Conservation (phyloP, 92 coral and sea anemone genomes). For the Blastomussa wellsi region DNA sequence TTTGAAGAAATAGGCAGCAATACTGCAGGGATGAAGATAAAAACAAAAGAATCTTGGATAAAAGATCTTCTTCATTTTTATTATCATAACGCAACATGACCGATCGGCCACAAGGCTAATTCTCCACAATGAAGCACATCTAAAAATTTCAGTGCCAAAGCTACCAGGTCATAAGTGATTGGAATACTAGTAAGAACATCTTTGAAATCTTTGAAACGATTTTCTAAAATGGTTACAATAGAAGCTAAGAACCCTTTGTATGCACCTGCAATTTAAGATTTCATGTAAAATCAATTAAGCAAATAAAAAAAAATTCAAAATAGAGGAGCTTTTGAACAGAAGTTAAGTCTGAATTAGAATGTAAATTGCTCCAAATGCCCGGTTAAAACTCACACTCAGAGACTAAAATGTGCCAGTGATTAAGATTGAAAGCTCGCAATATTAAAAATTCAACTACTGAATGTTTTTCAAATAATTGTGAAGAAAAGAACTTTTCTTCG, state of each 20-base stretch:
- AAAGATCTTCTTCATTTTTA: background rate
- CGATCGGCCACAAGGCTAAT: background rate
- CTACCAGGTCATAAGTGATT: no score
- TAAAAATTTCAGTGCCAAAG: background rate
- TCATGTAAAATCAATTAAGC: background rate
- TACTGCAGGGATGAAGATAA: background rate
- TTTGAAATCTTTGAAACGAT: background rate
- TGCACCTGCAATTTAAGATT: slow-evolving; percentile 12
- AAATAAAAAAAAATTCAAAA: slow-evolving; percentile 20
- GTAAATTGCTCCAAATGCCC: slow-evolving; percentile 1
- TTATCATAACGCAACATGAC: background rate
- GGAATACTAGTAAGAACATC: background rate
- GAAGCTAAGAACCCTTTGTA: slow-evolving; percentile 6
- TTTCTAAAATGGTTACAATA: background rate
- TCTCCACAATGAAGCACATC: background rate
- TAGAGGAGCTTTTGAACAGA: background rate
- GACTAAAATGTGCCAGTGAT: slow-evolving; percentile 14
- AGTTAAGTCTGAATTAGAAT: background rate
- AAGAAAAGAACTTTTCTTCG: background rate
- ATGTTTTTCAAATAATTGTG: background rate
- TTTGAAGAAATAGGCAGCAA: background rate
- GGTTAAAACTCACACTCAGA: background rate
- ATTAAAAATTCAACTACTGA: background rate
- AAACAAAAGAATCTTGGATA: background rate
- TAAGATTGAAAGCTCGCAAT: slow-evolving; percentile 18